These are phyloP conservation scores for Diloba caeruleocephala DNA, from an alignment of 2,888 invertebrate species.

Conservation along the genomic window DNA sequence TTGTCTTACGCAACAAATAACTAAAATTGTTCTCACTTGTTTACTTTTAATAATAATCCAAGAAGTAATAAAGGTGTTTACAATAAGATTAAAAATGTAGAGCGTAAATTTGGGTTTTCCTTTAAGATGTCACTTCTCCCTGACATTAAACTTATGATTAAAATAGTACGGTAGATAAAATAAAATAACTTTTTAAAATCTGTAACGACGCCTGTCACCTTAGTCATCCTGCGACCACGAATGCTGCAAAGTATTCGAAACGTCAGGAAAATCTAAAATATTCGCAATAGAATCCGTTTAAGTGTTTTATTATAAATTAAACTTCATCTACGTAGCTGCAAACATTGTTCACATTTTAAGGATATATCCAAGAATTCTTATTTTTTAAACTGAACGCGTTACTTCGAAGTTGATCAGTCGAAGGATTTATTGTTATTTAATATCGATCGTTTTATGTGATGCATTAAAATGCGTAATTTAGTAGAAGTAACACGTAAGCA, in stretches of 20 bases:
- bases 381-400: slow-evolving; percentile 1
- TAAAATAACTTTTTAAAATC: too few relatives aligned
- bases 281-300: too few relatives aligned
- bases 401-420: slow-evolving; percentile 1
- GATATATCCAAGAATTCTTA: slow-evolving; percentile 6
- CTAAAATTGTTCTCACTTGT: too few relatives aligned
- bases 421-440: slow-evolving; percentile 6
- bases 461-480: slow-evolving; percentile 22
- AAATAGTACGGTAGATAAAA: too few relatives aligned
- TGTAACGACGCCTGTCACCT: too few relatives aligned
- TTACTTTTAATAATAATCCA: too few relatives aligned
- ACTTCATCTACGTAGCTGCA: slow-evolving; percentile 3
- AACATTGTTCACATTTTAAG: slow-evolving; percentile 7
- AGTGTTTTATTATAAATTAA: too few relatives aligned
- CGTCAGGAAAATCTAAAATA: too few relatives aligned
- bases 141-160: slow-evolving; percentile 19
- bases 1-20: too few relatives aligned
- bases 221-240: too few relatives aligned
- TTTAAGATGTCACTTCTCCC: neutral
- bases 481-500: slow-evolving; percentile 29
- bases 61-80: too few relatives aligned
- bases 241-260: too few relatives aligned
- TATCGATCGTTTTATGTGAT: slow-evolving; percentile 24
- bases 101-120: neutral
- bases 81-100: neutral